phyloP scores from a whole-genome alignment of 2,113 vertebrate species.

The Stomatorhinus ivindoensis region DNA sequence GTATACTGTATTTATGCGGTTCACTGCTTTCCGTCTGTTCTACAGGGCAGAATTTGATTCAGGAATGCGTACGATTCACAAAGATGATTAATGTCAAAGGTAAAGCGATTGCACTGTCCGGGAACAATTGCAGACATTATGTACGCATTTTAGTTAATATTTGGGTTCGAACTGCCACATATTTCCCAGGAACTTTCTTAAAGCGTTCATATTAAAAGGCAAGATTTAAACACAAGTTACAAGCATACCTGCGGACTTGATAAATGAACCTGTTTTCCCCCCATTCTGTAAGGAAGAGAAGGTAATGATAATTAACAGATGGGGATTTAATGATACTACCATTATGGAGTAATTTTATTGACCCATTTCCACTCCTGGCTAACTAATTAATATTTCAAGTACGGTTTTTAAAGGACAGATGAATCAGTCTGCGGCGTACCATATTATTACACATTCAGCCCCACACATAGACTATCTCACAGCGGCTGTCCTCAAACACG shows the following conservation, averaged over 20 bases:
- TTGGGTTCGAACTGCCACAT: background rate
- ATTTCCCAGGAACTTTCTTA: background rate
- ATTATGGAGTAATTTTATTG: background rate
- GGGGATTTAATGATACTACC: conserved; percentile 3
- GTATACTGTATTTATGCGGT: background rate
- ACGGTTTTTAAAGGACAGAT: background rate
- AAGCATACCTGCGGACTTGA: background rate
- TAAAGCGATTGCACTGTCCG: background rate
- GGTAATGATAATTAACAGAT: background rate
- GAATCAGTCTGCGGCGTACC: background rate
- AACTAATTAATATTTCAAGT: conserved; percentile 1
- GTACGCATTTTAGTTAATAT: background rate
- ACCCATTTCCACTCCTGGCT: background rate
- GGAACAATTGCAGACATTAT: background rate
- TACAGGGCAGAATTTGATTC: background rate
- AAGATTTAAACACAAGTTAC: background rate
- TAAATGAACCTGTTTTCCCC: background rate
- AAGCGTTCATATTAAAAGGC: background rate
- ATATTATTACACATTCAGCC: background rate
- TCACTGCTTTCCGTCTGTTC: background rate
- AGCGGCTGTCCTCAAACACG: background rate
- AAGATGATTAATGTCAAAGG: background rate
- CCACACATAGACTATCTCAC: background rate
- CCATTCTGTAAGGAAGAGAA: background rate
- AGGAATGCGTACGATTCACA: background rate